Base-by-base conservation (phyloP, 1,140 invertebrate species). In the Pogonomyrmex californicus region DNA sequence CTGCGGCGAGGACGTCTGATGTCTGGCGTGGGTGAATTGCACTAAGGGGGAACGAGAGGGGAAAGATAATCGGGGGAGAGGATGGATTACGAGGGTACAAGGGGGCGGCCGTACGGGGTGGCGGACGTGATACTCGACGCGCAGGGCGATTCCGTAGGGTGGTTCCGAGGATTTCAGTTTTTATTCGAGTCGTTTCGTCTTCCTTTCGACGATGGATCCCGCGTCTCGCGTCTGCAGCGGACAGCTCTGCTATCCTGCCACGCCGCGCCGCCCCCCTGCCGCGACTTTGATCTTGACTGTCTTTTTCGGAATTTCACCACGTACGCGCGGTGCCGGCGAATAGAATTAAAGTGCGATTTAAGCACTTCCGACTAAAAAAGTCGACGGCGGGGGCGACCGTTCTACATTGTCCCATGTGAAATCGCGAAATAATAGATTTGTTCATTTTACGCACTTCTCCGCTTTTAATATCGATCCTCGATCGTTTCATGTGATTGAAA, bases 101-200 rank as follows among this genome's bases (percentile, higher is more conserved):
- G 30, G 62, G 36, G 63, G 1, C 38, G 30, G 23, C 23, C 30
- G 33, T 47, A 47, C 33, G 70, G 88, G 73, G 66, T 85, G 86
- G 63, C 77, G 86, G 88, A 91, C 89, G 89, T 87, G 90, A 88
- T 91, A 88, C 86, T 68, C 71, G 86, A 86, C 86, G 75, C 81
- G 60, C 73, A 75, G 82, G 90, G 66, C 87, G 88, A 90, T 90
- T 90, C 76, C 76, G 70, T 47, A 62, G 89, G 88, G 76, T 90
- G 66, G 66, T 82, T 63, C 58, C 71, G 56, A 76, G 70, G 56
- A 76, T 85, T 85, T 77, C 54, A 73, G 78, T 77, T 86, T 65
- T 90, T 89, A 87, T 89, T 89, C 88, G 77, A 87, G 66, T 83
- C 85, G 85, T 86, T 87, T 85, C 88, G 88, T 87, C 88, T 87